Conservation (phyloP, 2,888 invertebrate genomes). For the Aporophyla lueneburgensis region DNA sequence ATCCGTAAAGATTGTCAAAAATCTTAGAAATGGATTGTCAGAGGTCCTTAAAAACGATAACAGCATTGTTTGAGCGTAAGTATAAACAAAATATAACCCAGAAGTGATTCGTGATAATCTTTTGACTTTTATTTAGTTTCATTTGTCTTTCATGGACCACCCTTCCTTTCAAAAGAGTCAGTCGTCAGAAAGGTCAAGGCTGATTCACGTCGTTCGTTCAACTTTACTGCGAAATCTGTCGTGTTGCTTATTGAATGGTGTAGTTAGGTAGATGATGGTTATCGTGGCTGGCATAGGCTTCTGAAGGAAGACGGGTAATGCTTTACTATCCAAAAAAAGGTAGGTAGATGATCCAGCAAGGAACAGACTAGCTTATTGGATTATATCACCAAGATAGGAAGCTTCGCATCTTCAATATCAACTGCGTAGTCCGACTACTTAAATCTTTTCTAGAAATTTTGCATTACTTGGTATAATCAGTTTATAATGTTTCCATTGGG, state of each 20-base stretch:
- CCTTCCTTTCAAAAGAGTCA: conserved; percentile 53
- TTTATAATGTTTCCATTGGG: no score
- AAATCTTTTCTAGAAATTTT: background rate
- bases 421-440: background rate
- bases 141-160: conserved; percentile 41
- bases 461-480: no score
- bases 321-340: no score
- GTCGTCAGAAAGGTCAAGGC: conserved; percentile 61
- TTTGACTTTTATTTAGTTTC: conserved; percentile 27
- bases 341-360: background rate
- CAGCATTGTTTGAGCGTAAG: background rate
- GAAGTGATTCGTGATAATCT: conserved; percentile 14
- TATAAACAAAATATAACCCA: background rate
- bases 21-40: no score
- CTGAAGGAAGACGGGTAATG: no score
- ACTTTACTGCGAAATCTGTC: conserved; percentile 50
- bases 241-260: background rate
- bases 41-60: background rate
- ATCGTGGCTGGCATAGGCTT: no score
- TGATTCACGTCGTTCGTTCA: conserved; percentile 46
- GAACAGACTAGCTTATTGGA: background rate
- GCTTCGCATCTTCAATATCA: no score
- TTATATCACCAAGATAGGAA: background rate
- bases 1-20: no score
- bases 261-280: background rate